Evolutionary conservation across 2,888 invertebrate species (phyloP).

Genomic region (Autographa gamma): DNA sequence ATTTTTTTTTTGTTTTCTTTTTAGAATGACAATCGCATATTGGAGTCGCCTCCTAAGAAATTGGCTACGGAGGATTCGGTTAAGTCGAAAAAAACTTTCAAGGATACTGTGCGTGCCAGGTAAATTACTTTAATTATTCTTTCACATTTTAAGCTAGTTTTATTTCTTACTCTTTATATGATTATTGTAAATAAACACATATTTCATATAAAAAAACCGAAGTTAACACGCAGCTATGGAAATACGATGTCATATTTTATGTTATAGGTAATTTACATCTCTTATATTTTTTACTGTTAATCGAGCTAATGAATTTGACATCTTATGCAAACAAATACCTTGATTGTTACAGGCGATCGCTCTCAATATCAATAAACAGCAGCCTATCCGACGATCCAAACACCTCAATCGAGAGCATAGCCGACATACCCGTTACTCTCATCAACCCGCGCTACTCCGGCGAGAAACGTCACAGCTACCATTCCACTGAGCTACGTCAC

Average conservation of each 20-base stretch:
- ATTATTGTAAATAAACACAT: too few species aligned
- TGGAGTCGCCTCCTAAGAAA: slow-evolving; percentile 81
- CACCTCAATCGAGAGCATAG: slow-evolving; percentile 83
- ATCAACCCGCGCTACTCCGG: slow-evolving; percentile 80
- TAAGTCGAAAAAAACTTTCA: slow-evolving; percentile 70
- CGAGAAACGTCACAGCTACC: slow-evolving; percentile 51
- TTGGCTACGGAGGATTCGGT: slow-evolving; percentile 70
- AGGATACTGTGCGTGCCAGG: slow-evolving; percentile 81
- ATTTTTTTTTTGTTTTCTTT: slow-evolving; percentile 38
- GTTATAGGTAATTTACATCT: too few species aligned
- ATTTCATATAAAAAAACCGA: too few species aligned
- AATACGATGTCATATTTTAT: too few species aligned
- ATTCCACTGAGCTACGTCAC: background rate
- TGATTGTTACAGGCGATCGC: slow-evolving; percentile 70
- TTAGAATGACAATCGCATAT: slow-evolving; percentile 68
- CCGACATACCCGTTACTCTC: slow-evolving; percentile 81
- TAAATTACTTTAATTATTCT: too few species aligned
- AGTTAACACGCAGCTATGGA: too few species aligned
- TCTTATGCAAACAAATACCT: background rate
- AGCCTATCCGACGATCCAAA: slow-evolving; percentile 84
- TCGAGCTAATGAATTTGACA: too few species aligned
- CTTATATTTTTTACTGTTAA: too few species aligned
- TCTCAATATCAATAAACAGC: slow-evolving; percentile 83
- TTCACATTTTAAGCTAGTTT: too few species aligned
- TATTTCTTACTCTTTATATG: too few species aligned